Evolutionary conservation across 1,140 invertebrate genomes (phyloP).

Genomic region (Mizuhopecten yessoensis): DNA sequence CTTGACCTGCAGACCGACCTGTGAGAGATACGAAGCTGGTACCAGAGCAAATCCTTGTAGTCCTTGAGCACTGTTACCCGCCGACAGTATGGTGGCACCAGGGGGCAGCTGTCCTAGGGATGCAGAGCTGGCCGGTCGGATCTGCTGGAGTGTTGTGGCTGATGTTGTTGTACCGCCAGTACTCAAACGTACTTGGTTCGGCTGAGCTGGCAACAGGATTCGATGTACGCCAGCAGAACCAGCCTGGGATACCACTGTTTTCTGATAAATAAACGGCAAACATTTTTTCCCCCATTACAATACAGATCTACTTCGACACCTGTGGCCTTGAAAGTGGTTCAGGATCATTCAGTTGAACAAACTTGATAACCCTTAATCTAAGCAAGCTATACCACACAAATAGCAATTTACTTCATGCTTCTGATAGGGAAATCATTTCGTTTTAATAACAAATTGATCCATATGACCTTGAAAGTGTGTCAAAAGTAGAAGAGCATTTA

Average conservation of each 20-base stretch:
- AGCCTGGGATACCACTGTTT: constrained; percentile 28
- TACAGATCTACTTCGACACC: too few species aligned
- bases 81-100: constrained; percentile 84
- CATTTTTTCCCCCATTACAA: too few species aligned
- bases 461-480: too few species aligned
- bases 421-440: too few species aligned
- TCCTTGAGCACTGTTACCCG: constrained; percentile 79
- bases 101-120: constrained; percentile 84
- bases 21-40: constrained; percentile 87
- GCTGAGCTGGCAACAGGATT: constrained; percentile 78
- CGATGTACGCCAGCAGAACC: constrained; percentile 72
- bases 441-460: too few species aligned
- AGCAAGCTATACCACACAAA: too few species aligned
- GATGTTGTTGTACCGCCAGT: constrained; percentile 60
- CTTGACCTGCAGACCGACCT: constrained; percentile 68
- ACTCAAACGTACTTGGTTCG: constrained; percentile 69
- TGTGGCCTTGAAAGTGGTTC: too few species aligned
- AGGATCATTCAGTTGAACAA: too few species aligned
- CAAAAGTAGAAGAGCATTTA: too few species aligned
- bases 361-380: too few species aligned
- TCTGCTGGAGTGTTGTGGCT: constrained; percentile 66
- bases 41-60: constrained; percentile 86
- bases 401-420: too few species aligned
- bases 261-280: constrained; percentile 41
- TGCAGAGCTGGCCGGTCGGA: constrained; percentile 73